Conservation (phyloP, 2,113 vertebrate species). For the Neolamprologus hecqui region DNA sequence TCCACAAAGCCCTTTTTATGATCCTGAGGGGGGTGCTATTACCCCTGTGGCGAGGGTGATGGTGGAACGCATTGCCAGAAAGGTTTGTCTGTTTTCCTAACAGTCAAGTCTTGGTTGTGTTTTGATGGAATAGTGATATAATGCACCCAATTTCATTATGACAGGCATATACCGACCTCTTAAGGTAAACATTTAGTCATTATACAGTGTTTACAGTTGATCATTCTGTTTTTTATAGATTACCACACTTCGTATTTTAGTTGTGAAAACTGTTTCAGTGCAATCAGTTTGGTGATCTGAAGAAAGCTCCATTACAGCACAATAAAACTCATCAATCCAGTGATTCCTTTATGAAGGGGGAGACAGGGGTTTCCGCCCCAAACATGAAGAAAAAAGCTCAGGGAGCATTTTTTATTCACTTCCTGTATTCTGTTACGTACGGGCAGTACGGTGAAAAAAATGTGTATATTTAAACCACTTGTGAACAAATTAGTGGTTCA, state of each 20-base stretch:
- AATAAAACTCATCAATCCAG: not conserved
- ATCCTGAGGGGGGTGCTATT: conserved; percentile 95
- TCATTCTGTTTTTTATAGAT: not conserved
- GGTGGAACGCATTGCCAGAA: conserved; percentile 95
- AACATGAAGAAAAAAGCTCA: not conserved
- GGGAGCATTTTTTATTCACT: not conserved
- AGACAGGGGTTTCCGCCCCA: not conserved
- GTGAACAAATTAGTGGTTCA: not conserved
- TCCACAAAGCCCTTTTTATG: conserved; percentile 97
- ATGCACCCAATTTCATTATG: not conserved
- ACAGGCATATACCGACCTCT: not conserved
- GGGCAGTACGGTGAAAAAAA: not conserved
- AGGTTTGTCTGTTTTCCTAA: conserved; percentile 72
- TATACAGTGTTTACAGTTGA: not conserved
- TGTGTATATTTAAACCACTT: not conserved
- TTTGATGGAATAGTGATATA: not conserved
- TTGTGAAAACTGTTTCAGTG: not conserved
- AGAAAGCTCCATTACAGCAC: not conserved
- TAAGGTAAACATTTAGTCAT: not conserved
- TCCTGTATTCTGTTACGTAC: not conserved
- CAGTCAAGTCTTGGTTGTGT: not conserved
- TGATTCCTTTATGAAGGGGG: not conserved
- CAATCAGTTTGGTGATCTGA: not conserved
- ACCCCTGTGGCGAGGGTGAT: conserved; percentile 87
- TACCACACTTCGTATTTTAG: not conserved